Conservation (phyloP, 2,888 invertebrate genomes). For the Osmoderma eremita region DNA sequence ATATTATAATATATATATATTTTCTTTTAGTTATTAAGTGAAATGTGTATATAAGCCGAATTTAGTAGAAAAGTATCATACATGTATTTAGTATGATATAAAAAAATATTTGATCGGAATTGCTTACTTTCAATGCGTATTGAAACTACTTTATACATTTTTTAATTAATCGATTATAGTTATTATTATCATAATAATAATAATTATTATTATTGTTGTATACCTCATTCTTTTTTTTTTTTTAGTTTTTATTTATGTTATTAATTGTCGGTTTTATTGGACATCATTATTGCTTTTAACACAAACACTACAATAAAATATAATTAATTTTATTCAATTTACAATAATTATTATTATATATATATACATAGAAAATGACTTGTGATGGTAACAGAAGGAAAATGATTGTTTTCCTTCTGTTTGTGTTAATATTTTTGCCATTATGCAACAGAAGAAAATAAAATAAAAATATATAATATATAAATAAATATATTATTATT, state of each 20-base stretch:
- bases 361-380: constrained; percentile 35
- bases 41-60: constrained; percentile 43
- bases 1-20: constrained; percentile 6
- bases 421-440: constrained; percentile 44
- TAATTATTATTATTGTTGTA: constrained; percentile 34
- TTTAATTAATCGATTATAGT: constrained; percentile 27
- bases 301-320: background rate
- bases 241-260: constrained; percentile 34
- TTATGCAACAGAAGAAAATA: constrained; percentile 24
- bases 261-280: constrained; percentile 32
- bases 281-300: constrained; percentile 32
- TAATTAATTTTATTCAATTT: constrained; percentile 10
- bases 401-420: constrained; percentile 31
- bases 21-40: constrained; percentile 29
- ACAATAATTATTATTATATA: constrained; percentile 13
- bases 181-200: constrained; percentile 6
- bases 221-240: constrained; percentile 42
- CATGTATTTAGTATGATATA: constrained; percentile 29
- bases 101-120: constrained; percentile 40
- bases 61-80: constrained; percentile 39
- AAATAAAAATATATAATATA: constrained; percentile 13
- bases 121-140: constrained; percentile 39
- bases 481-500: constrained; percentile 6
- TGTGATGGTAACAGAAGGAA: constrained; percentile 42
- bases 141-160: constrained; percentile 26